Evolutionary conservation across 1,140 invertebrate species (phyloP), one percentile per base, ranked within the genome.

Genomic region (Cotesia typhae): DNA sequence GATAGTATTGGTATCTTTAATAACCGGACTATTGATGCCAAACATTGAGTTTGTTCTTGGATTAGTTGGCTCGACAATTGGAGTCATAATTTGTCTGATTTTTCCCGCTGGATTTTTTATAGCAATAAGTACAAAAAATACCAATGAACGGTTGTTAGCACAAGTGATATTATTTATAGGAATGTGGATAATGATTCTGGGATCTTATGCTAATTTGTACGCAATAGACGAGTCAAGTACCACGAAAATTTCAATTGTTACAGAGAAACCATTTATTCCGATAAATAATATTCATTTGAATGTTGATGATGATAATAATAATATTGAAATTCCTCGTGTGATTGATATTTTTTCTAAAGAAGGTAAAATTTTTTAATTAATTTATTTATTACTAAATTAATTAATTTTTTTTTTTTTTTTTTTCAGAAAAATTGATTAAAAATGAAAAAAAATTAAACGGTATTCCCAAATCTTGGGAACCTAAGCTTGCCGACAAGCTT

Each of bases 41-140:
- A 94, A 93, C 79, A 96, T 99, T 73, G 97, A 98, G 87, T 90
- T 98, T 77, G 94, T 98, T 61, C 89, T 98, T 36, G 96, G 96
- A 4, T 84, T 98, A 38, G 92, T 96, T 66, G 97, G 97, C 10
- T 96, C 97, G 10, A 98, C 97, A 9, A 96, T 97, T 76, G 97
- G 97, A 4, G 94, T 96, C n/a, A 90, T 96, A 70, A 94, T 98
- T 74, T 98, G 96, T 79, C 90, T 97, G 12, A 93, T 98, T 77
- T 94, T 98, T 81, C 97, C 97, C 0, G 93, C 95, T 1, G 89
- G 90, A 7, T 92, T 91, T 80, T 94, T 94, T 76, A 89, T 93
- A 51, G 89, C 91, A 52, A 88, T 94, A 53, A 91, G 90, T 6
- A 90, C 87, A 47, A 94, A 93, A 85, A 89, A 93, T 77, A 93